These are phyloP conservation scores for Channallabes apus DNA, from an alignment of 2,797 vertebrate genomes.

Conservation along the genomic window DNA sequence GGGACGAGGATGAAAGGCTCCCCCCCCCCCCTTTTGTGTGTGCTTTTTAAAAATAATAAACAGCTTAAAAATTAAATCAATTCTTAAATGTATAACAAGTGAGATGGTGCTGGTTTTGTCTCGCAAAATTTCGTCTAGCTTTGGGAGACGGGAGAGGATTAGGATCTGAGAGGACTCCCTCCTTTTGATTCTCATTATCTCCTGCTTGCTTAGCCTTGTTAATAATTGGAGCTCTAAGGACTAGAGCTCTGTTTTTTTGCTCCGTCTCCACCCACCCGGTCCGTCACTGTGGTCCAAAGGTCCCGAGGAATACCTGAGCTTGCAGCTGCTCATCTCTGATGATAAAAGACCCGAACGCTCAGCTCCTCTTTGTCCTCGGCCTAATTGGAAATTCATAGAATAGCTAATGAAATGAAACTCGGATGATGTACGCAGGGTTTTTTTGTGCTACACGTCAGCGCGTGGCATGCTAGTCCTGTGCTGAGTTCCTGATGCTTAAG, in stretches of 20 bases:
- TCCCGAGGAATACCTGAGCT: conserved; percentile 42
- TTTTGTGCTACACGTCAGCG: conserved; percentile 51
- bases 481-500: conserved; percentile 56
- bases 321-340: conserved; percentile 26
- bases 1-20: conserved; percentile 85
- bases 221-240: conserved; percentile 46
- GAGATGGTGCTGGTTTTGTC: conserved; percentile 76
- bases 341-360: conserved; percentile 50
- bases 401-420: conserved; percentile 58
- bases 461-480: conserved; percentile 43
- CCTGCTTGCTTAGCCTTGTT: conserved; percentile 52
- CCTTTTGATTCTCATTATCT: conserved; percentile 53
- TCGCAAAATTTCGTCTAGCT: conserved; percentile 47
- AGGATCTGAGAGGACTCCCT: conserved; percentile 50
- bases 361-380: conserved; percentile 47
- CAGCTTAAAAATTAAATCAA: conserved; percentile 89
- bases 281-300: background rate
- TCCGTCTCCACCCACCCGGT: background rate
- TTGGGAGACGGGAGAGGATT: conserved; percentile 49
- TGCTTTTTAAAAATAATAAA: conserved; percentile 82
- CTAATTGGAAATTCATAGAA: conserved; percentile 64
- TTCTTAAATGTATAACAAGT: conserved; percentile 90
- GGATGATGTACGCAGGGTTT: conserved; percentile 47
- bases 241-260: conserved; percentile 6
- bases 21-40: conserved; percentile 57